Evolutionary conservation across 2,888 invertebrate species (phyloP).

Genomic region (Xylophagus ater): DNA sequence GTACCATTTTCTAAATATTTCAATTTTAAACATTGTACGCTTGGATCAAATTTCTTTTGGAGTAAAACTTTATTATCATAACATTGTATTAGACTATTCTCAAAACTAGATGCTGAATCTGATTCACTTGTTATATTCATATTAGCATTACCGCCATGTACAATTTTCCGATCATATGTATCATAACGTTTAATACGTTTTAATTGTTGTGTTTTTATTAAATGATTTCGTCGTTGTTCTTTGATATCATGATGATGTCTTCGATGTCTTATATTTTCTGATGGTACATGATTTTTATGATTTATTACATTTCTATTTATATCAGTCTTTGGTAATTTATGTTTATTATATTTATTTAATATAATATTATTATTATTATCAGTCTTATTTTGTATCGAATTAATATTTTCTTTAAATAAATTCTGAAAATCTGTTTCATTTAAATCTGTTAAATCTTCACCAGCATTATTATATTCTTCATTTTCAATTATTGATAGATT

Average conservation of each 20-base stretch:
- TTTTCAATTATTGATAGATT: slow-evolving; percentile 14
- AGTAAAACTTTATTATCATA: slow-evolving; percentile 66
- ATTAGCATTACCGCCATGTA: slow-evolving; percentile 65
- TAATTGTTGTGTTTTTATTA: slow-evolving; percentile 1
- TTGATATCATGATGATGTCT: slow-evolving; percentile 11
- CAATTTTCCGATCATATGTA: slow-evolving; percentile 59
- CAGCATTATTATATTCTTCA: slow-evolving; percentile 21
- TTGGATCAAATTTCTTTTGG: slow-evolving; percentile 58
- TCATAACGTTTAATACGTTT: slow-evolving; percentile 38
- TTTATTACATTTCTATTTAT: background rate
- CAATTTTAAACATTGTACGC: slow-evolving; percentile 54
- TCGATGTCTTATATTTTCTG: slow-evolving; percentile 2
- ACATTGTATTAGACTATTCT: slow-evolving; percentile 62
- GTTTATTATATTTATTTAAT: background rate
- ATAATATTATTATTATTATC: slow-evolving; percentile 17
- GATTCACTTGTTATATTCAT: slow-evolving; percentile 48
- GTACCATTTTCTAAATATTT: slow-evolving; percentile 56
- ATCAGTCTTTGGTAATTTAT: slow-evolving; percentile 12
- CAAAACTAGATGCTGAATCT: slow-evolving; percentile 71
- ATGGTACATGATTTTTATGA: background rate
- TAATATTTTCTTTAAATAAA: background rate
- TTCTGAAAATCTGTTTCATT: background rate
- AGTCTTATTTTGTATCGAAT: slow-evolving; percentile 17
- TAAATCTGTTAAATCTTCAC: slow-evolving; percentile 21
- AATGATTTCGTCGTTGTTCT: slow-evolving; percentile 11